phyloP scores from a whole-genome alignment of 2,888 invertebrate species.

The Phragmatobia fuliginosa region DNA sequence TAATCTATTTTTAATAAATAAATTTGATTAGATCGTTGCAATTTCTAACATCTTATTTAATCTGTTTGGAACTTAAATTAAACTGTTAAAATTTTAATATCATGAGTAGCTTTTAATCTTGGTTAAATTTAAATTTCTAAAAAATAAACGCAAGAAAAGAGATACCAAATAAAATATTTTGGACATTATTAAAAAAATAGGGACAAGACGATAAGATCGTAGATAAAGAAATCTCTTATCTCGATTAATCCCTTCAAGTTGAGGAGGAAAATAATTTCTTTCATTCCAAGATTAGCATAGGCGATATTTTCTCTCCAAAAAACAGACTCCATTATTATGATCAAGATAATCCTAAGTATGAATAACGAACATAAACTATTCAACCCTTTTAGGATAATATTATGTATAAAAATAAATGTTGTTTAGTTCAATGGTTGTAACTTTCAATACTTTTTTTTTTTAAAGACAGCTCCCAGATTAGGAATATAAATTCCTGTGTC shows the following conservation, averaged over 20 bases:
- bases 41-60: not conserved
- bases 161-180: conserved; percentile 1
- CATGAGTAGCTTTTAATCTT: not conserved
- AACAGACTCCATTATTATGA: conserved; percentile 38
- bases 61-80: not conserved
- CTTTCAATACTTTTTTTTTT: not conserved
- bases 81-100: not conserved
- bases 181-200: conserved; percentile 12
- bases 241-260: conserved; percentile 35
- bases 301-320: conserved; percentile 37
- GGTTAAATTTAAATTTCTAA: not conserved
- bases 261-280: conserved; percentile 45
- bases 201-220: conserved; percentile 22
- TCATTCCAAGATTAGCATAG: conserved; percentile 46
- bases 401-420: conserved; percentile 18
- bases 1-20: too few relatives aligned
- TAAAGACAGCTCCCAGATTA: too few relatives aligned
- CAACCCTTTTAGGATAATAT: conserved; percentile 31
- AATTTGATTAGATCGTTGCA: too few relatives aligned
- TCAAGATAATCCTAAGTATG: conserved; percentile 38
- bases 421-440: not conserved
- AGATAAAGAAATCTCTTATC: conserved; percentile 27
- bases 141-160: not conserved
- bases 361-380: conserved; percentile 29
- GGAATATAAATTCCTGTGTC: too few relatives aligned